Conservation (phyloP, 2,113 vertebrate genomes). For the Channa argus region DNA sequence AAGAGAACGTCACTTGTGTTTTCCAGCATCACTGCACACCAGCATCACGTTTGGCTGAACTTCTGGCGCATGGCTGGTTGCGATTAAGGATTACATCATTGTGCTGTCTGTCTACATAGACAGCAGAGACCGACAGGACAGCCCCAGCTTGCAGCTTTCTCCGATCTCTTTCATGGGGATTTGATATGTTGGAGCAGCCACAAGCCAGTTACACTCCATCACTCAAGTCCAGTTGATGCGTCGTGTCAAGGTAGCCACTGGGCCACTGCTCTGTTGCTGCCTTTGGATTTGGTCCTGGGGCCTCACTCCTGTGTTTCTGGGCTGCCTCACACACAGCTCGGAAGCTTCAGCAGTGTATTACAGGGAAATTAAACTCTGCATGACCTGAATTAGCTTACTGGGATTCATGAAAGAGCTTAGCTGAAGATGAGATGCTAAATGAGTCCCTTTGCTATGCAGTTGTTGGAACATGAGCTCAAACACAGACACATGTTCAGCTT, state of each 20-base stretch:
- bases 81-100: constrained; percentile 64
- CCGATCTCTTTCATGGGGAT: constrained; percentile 27
- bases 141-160: neutral
- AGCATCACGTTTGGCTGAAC: constrained; percentile 49
- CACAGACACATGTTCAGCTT: neutral
- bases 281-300: constrained; percentile 24
- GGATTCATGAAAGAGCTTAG: constrained; percentile 31
- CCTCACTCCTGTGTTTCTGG: constrained; percentile 24
- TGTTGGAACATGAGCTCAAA: constrained; percentile 24
- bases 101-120: constrained; percentile 9
- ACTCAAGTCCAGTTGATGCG: constrained; percentile 27
- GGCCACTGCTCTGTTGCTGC: constrained; percentile 3
- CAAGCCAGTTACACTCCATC: constrained; percentile 29
- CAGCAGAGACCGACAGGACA: constrained; percentile 3
- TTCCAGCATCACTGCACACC: constrained; percentile 45
- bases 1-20: constrained; percentile 53
- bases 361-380: constrained; percentile 37
- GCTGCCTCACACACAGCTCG: constrained; percentile 25
- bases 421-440: constrained; percentile 30
- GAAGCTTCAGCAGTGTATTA: constrained; percentile 15
- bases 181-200: constrained; percentile 37
- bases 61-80: constrained; percentile 40
- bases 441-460: constrained; percentile 13
- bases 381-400: constrained; percentile 44
- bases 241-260: constrained; percentile 27